These are phyloP conservation scores for Drosophila austrosaltans DNA, from an alignment of 2,888 invertebrate species.

Conservation along the genomic window DNA sequence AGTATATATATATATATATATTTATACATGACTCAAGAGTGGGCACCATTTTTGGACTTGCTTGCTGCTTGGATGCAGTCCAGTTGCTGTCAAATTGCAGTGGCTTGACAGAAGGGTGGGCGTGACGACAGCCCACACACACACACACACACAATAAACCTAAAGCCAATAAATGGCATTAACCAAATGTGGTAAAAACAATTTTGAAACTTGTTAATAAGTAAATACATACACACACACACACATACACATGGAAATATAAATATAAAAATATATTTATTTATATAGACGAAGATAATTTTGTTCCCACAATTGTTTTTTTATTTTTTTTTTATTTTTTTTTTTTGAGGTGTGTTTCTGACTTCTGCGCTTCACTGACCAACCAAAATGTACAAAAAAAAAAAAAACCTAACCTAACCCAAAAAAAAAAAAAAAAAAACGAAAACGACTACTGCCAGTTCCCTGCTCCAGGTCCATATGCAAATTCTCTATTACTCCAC, in stretches of 20 bases:
- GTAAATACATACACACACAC: conserved; percentile 47
- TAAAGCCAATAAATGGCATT: conserved; percentile 75
- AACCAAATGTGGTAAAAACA: conserved; percentile 78
- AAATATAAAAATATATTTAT: not conserved
- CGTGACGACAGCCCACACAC: conserved; percentile 55
- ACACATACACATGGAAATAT: conserved; percentile 1
- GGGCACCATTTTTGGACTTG: conserved; percentile 53
- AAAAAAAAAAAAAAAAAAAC: conserved; percentile 7
- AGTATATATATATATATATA: no score
- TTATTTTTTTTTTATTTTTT: not conserved
- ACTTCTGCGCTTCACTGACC: conserved; percentile 70
- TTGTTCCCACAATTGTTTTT: conserved; percentile 69
- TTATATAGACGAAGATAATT: conserved; percentile 39
- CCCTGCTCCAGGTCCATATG: conserved; percentile 52
- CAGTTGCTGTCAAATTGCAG: conserved; percentile 59
- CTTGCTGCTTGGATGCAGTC: conserved; percentile 64
- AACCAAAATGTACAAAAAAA: conserved; percentile 30
- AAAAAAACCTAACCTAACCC: conserved; percentile 37
- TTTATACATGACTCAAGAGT: conserved; percentile 47
- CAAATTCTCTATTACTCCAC: conserved; percentile 51
- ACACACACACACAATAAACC: conserved; percentile 49
- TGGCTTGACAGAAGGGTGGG: conserved; percentile 48
- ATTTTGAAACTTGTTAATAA: conserved; percentile 76
- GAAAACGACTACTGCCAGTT: conserved; percentile 8
- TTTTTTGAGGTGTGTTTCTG: conserved; percentile 39